Evolutionary conservation across 2,797 vertebrate species (phyloP).

Genomic region (Coreius guichenoti): DNA sequence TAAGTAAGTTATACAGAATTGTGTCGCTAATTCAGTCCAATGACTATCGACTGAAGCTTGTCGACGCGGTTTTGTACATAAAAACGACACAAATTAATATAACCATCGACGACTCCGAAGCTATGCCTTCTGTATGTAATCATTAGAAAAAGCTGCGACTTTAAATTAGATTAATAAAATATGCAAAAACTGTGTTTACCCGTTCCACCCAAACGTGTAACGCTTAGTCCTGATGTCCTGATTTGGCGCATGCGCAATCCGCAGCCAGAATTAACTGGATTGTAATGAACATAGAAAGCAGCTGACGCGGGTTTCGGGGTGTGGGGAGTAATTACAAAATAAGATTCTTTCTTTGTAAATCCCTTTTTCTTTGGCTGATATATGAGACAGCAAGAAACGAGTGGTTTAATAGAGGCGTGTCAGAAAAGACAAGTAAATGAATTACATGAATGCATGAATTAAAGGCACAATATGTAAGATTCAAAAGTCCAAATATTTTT

Average conservation of each 20-base stretch:
- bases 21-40: slow-evolving; percentile 1
- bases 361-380: background rate
- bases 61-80: background rate
- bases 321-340: slow-evolving; percentile 12
- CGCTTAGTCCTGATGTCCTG: slow-evolving; percentile 8
- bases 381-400: background rate
- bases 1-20: background rate
- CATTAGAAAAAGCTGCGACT: background rate
- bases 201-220: slow-evolving; percentile 33
- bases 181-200: slow-evolving; percentile 29
- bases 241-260: slow-evolving; percentile 35
- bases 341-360: background rate
- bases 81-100: background rate
- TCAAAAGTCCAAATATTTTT: no score
- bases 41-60: slow-evolving; percentile 22
- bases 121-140: background rate
- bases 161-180: slow-evolving; percentile 6
- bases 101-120: background rate
- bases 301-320: slow-evolving; percentile 1
- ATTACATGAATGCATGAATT: background rate
- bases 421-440: background rate
- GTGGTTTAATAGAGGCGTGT: background rate
- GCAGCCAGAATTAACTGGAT: slow-evolving; percentile 1
- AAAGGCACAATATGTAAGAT: no score
- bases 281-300: background rate